Evolutionary conservation across 2,888 invertebrate genomes (phyloP).

Genomic region (Tanaodytes sp.): DNA sequence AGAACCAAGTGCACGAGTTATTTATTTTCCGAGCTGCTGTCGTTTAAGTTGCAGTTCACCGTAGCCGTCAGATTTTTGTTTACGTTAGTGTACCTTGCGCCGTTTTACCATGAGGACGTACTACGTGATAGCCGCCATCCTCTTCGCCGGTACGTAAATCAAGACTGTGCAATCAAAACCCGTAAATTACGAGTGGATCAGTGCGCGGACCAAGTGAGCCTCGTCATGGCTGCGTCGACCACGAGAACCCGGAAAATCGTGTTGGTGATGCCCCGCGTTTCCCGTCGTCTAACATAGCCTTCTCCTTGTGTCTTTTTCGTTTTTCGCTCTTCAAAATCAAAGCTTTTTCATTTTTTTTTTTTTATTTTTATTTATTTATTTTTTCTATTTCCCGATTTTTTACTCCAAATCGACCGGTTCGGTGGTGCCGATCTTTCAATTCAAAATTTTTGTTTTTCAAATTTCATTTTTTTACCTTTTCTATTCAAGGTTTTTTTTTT

Average conservation of each 20-base stretch:
- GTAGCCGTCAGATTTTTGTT: constrained; percentile 11
- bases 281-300: too few species aligned
- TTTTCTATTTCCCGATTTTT: too few species aligned
- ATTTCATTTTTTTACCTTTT: too few species aligned
- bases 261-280: background rate
- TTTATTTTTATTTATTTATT: too few species aligned
- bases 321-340: too few species aligned
- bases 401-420: too few species aligned
- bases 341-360: too few species aligned
- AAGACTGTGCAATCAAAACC: constrained; percentile 2
- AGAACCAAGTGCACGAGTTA: constrained; percentile 45
- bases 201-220: constrained; percentile 40
- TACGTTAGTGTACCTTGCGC: constrained; percentile 34
- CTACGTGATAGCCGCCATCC: constrained; percentile 70
- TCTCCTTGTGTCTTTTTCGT: too few species aligned
- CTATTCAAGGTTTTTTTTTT: too few species aligned
- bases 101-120: constrained; percentile 69
- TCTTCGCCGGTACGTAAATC: constrained; percentile 71
- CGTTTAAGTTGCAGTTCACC: background rate
- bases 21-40: constrained; percentile 16
- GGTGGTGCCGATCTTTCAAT: too few species aligned
- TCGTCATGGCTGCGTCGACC: constrained; percentile 24
- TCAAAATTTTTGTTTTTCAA: too few species aligned
- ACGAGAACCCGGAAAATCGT: background rate
- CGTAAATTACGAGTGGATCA: constrained; percentile 30